A percentile compares a stretch with the other conserved stretches of the same genome.
phyloP scores from a whole-genome alignment of 1,140 invertebrate genomes.

The Drosophila athabasca region DNA sequence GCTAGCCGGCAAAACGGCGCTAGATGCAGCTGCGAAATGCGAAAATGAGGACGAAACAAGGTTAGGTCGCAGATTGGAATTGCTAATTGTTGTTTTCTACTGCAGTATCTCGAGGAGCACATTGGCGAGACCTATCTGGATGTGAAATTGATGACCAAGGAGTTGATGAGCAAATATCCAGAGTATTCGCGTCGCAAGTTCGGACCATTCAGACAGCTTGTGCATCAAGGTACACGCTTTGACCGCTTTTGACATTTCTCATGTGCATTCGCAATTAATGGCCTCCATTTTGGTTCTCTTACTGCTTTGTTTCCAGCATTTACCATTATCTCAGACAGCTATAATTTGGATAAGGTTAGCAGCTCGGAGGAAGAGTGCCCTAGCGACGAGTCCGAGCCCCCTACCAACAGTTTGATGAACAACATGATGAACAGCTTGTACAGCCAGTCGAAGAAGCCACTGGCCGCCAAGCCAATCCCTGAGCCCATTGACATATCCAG shows the following conservation, averaged over 20 bases:
- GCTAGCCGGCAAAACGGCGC: conserved; percentile 16
- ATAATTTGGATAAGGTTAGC: conserved; percentile 84
- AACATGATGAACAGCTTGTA: conserved; percentile 84
- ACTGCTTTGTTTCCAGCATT: conserved; percentile 79
- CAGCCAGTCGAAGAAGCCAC: conserved; percentile 19
- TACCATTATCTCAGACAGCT: conserved; percentile 85
- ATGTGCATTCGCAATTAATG: conserved; percentile 2
- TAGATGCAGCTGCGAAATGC: not conserved
- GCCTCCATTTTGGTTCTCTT: not conserved
- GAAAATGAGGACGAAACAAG: conserved; percentile 55
- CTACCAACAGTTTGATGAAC: conserved; percentile 84
- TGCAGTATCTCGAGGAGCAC: conserved; percentile 88
- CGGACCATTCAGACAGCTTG: conserved; percentile 87
- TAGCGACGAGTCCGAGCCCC: conserved; percentile 70
- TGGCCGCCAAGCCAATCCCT: conserved; percentile 45
- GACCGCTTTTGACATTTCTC: not conserved
- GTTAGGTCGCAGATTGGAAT: conserved; percentile 48
- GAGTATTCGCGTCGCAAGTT: conserved; percentile 89
- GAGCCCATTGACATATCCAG: conserved; percentile 86
- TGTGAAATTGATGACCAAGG: conserved; percentile 89
- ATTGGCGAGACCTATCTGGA: conserved; percentile 89
- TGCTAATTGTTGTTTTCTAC: conserved; percentile 24
- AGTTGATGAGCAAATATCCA: conserved; percentile 88
- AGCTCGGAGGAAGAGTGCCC: conserved; percentile 50
- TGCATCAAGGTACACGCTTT: conserved; percentile 85